Evolutionary conservation across 2,113 vertebrate genomes (phyloP), one percentile per base, ranked within the genome.

Genomic region (Chauna torquata): DNA sequence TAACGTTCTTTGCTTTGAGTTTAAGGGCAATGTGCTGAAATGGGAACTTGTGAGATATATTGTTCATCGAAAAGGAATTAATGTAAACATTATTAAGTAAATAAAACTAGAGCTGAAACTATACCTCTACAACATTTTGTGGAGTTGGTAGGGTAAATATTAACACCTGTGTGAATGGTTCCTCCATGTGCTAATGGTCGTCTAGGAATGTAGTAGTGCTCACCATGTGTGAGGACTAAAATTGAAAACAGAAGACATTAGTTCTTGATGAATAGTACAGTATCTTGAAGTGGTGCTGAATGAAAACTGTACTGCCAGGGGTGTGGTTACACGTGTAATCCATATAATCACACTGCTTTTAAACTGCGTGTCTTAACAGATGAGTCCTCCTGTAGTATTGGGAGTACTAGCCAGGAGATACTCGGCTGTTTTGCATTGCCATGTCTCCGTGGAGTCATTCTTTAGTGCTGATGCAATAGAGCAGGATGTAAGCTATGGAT

Each of bases 121-220:
- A 19, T 28, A 22, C 17, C 42, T 82, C 12, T 5, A 32, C 30
- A 57, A 14, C 14, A 4, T 54, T 62, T 12, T 25, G 13, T 86
- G 64, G n/a, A 30, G 79, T 27, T 74, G n/a, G 34, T 42, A 49
- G 23, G 13, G 27, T 79, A 55, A 59, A 64, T 42, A 58, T 24
- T 40, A 61, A 42, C 23, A 19, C 16, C 40, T 61, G 32, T 2
- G 1, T 0, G 3, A 40, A 12, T 4, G 10, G 36, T 20, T 16
- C 25, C 27, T 86, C 40, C 19, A 5, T 6, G 1, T 12, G 16
- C 40, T 59, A 5, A 14, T 24, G 30, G 19, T 50, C 24, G 11
- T 28, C 12, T 10, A 52, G 65, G 28, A 47, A 40, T 10, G 18
- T 12, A 22, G 8, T 6, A 13, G 36, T 70, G 62, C 27, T 34